These are phyloP conservation scores for Holcopasites calliopsidis DNA, from an alignment of 1,140 invertebrate genomes.

Conservation along the genomic window DNA sequence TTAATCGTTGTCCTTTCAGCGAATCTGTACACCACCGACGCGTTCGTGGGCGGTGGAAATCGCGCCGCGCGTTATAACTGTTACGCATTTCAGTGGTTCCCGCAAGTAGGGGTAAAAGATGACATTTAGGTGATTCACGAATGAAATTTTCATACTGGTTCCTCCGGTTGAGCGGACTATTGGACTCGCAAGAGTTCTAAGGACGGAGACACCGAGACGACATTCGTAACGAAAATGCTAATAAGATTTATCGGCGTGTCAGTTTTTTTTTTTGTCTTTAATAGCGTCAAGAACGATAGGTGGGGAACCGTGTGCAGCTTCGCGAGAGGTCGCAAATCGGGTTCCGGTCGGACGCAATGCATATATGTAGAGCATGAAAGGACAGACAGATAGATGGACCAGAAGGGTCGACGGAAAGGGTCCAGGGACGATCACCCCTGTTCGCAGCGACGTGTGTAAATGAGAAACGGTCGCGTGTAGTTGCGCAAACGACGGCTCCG, in stretches of 20 bases:
- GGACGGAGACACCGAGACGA: too few species aligned
- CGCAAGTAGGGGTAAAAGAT: too few species aligned
- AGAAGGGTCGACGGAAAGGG: constrained; percentile 59
- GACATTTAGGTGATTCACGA: too few species aligned
- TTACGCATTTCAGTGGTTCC: background rate
- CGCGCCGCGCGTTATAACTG: background rate
- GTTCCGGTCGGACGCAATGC: constrained; percentile 37
- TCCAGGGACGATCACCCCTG: constrained; percentile 62
- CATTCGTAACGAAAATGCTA: background rate
- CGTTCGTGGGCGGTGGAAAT: background rate
- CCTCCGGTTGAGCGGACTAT: too few species aligned
- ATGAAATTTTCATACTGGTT: too few species aligned
- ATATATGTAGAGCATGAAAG: constrained; percentile 53
- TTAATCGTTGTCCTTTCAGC: constrained; percentile 40
- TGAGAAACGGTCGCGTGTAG: constrained; percentile 44
- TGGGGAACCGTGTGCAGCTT: constrained; percentile 1
- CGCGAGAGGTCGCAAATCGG: constrained; percentile 54
- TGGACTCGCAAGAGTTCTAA: too few species aligned
- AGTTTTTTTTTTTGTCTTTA: background rate
- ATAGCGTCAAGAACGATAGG: background rate
- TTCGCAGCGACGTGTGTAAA: constrained; percentile 53
- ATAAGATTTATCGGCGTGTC: constrained; percentile 16
- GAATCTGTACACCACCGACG: constrained; percentile 11
- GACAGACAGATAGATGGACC: constrained; percentile 56
- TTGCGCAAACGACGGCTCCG: constrained; percentile 4